phyloP scores from a whole-genome alignment of 1,140 invertebrate genomes.

The Patella vulgata region DNA sequence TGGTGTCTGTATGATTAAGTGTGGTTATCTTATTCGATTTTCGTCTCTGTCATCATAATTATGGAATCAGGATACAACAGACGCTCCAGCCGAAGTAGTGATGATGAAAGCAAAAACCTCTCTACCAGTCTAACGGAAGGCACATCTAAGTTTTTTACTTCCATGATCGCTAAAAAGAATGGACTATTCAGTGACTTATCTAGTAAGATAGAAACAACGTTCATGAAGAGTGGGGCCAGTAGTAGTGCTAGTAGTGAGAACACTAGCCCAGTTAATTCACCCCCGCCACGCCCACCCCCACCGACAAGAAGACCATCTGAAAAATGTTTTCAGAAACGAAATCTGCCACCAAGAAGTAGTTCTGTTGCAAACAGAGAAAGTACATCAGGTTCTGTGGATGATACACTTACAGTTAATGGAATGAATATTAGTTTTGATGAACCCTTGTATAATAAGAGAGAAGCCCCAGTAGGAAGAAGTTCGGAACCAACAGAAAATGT shows the following conservation, averaged over 20 bases:
- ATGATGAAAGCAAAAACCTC: conserved; percentile 40
- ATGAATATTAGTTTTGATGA: conserved; percentile 62
- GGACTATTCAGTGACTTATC: conserved; percentile 60
- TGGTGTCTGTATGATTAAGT: no score
- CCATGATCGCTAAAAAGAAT: conserved; percentile 62
- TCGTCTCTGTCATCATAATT: no score
- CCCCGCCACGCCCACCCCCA: conserved; percentile 28
- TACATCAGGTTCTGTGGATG: conserved; percentile 24
- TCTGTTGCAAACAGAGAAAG: conserved; percentile 13
- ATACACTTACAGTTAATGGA: conserved; percentile 30
- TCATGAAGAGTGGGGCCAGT: conserved; percentile 35
- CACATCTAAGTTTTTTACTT: conserved; percentile 60
- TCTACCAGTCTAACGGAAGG: conserved; percentile 57
- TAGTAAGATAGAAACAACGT: conserved; percentile 51
- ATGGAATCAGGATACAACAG: conserved; percentile 19
- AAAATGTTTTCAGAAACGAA: conserved; percentile 5
- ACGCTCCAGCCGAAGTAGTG: conserved; percentile 32
- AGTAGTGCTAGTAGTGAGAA: conserved; percentile 36
- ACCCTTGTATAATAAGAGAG: conserved; percentile 47
- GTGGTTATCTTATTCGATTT: no score
- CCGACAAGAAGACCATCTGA: conserved; percentile 23
- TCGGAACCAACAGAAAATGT: conserved; percentile 13
- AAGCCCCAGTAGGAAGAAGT: conserved; percentile 13
- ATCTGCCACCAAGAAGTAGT: background rate
- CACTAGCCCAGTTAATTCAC: conserved; percentile 18